Conservation (phyloP, 1,140 invertebrate species). For the Sweltsa coloradensis region DNA sequence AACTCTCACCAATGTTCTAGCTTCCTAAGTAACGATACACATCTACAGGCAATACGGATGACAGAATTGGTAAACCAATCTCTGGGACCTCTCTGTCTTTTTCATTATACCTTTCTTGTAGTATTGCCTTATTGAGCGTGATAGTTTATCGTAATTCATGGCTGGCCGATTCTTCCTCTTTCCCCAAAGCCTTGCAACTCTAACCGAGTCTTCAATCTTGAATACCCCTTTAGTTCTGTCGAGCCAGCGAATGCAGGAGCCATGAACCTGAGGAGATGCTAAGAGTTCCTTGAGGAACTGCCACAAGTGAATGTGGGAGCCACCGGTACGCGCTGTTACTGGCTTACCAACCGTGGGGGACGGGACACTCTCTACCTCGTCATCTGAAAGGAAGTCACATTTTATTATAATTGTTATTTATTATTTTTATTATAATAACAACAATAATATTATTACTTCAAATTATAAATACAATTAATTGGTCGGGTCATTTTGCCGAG, state of each 20-base stretch:
- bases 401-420: too few relatives aligned
- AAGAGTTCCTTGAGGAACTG: conserved; percentile 97
- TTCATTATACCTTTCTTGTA: conserved; percentile 99
- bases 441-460: too few relatives aligned
- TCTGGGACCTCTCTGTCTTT: conserved; percentile 94
- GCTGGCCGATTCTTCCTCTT: conserved; percentile 93
- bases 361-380: too few relatives aligned
- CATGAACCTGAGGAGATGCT: conserved; percentile 69
- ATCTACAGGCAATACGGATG: conserved; percentile 78
- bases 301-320: conserved; percentile 96
- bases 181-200: conserved; percentile 92
- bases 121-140: conserved; percentile 94
- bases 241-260: conserved; percentile 91
- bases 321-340: conserved; percentile 39
- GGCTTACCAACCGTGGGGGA: too few relatives aligned
- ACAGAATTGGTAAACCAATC: conserved; percentile 98
- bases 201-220: conserved; percentile 97
- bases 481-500: too few relatives aligned
- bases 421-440: conserved; percentile 33
- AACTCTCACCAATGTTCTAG: too few relatives aligned
- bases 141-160: conserved; percentile 99
- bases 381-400: too few relatives aligned
- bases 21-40: too few relatives aligned
- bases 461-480: too few relatives aligned
- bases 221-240: conserved; percentile 90